Conservation (phyloP, 2,888 invertebrate genomes). For the Macaria notata region DNA sequence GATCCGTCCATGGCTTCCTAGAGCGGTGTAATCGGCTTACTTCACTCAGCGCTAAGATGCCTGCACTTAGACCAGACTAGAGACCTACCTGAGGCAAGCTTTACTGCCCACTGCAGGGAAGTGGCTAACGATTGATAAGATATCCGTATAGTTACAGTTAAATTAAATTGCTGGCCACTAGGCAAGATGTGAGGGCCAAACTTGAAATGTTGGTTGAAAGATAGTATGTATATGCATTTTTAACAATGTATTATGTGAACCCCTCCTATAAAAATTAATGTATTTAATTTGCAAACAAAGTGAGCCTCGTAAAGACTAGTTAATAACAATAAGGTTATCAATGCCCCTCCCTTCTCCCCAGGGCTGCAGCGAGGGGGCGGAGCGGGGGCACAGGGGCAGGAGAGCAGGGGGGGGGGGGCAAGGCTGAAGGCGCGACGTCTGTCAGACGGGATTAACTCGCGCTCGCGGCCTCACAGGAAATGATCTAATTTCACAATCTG, state of each 20-base stretch:
- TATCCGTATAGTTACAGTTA: too few relatives aligned
- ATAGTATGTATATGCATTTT: too few relatives aligned
- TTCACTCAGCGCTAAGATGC: background rate
- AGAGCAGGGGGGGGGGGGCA: background rate
- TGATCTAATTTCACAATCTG: constrained; percentile 29
- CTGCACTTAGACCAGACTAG: background rate
- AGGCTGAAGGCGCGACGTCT: constrained; percentile 1
- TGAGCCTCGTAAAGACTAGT: background rate
- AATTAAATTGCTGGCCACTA: too few relatives aligned
- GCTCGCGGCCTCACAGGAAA: constrained; percentile 26
- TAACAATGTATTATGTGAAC: too few relatives aligned
- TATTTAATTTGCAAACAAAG: too few relatives aligned
- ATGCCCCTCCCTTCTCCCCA: background rate
- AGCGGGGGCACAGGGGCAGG: too few relatives aligned
- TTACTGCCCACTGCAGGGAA: background rate
- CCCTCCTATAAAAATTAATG: too few relatives aligned
- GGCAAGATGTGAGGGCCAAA: too few relatives aligned
- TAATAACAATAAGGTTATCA: constrained; percentile 6
- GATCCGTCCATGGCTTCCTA: constrained; percentile 7
- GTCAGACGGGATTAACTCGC: constrained; percentile 25
- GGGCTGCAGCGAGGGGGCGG: constrained; percentile 4
- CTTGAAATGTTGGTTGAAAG: too few relatives aligned
- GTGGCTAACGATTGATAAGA: background rate
- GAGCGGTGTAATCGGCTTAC: constrained; percentile 9
- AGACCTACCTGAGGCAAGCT: constrained; percentile 1